These are phyloP conservation scores for Ophion ventricosus DNA, from an alignment of 2,888 invertebrate genomes.

Conservation along the genomic window DNA sequence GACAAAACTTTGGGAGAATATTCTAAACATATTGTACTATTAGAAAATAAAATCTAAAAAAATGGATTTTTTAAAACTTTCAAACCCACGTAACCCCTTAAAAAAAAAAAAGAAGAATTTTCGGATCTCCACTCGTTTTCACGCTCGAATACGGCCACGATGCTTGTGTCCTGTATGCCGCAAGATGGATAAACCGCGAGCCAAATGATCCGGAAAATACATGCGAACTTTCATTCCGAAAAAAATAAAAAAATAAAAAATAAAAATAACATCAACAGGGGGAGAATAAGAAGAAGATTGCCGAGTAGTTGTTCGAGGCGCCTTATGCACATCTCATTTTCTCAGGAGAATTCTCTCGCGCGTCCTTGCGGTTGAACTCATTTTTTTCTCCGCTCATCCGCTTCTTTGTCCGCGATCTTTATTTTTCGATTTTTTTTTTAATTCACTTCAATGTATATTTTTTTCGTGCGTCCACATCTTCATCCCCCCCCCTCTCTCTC, in stretches of 20 bases:
- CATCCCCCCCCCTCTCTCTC: constrained; percentile 4
- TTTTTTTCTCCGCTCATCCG: constrained; percentile 61
- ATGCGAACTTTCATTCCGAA: constrained; percentile 37
- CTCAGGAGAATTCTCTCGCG: constrained; percentile 66
- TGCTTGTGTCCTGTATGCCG: constrained; percentile 57
- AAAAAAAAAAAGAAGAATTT: background rate
- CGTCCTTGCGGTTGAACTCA: constrained; percentile 61
- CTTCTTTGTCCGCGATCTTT: constrained; percentile 57
- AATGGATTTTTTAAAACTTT: too few relatives aligned
- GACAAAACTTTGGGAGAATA: too few relatives aligned
- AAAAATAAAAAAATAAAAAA: constrained; percentile 13
- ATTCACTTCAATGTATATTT: constrained; percentile 33
- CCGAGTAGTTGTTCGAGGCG: constrained; percentile 44
- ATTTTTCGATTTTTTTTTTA: constrained; percentile 27
- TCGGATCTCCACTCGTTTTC: background rate
- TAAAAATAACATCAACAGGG: background rate
- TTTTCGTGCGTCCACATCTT: constrained; percentile 31
- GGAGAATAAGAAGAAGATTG: constrained; percentile 10
- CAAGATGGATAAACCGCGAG: constrained; percentile 70
- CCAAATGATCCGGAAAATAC: constrained; percentile 47
- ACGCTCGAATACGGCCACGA: constrained; percentile 1
- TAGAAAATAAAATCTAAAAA: too few relatives aligned
- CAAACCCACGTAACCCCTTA: too few relatives aligned
- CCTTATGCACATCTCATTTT: constrained; percentile 72
- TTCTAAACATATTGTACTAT: too few relatives aligned